A percentile compares a stretch with the other conserved stretches of the same genome.
Conservation (phyloP, 2,888 invertebrate species). For the Aleiodes leptofemur region DNA sequence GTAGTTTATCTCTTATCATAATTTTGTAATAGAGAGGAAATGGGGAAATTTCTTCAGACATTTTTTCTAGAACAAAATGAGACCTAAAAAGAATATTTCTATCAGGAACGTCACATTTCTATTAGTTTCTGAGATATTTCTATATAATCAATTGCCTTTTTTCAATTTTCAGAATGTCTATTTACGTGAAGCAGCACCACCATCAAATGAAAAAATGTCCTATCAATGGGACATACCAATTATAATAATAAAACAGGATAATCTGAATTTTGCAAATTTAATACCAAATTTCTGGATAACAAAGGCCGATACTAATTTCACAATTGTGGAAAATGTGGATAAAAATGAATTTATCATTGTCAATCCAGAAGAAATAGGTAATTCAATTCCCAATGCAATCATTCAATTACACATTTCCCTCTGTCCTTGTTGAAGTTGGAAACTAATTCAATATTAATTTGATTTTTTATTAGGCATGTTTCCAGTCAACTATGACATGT, state of each 20-base stretch:
- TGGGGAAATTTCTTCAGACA: too few species aligned
- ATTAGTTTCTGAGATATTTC: too few species aligned
- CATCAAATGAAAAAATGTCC: slow-evolving; percentile 79
- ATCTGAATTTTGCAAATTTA: slow-evolving; percentile 79
- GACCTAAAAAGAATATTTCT: too few species aligned
- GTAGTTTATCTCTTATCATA: too few species aligned
- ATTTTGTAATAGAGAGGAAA: too few species aligned
- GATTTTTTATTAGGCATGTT: slow-evolving; percentile 80
- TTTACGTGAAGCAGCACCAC: slow-evolving; percentile 73
- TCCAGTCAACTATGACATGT: slow-evolving; percentile 87
- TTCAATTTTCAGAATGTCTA: slow-evolving; percentile 52
- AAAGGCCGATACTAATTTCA: slow-evolving; percentile 75
- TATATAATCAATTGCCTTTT: background rate
- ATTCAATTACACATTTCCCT: slow-evolving; percentile 4
- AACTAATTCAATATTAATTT: background rate
- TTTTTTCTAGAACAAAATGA: too few species aligned
- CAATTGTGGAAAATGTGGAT: slow-evolving; percentile 77
- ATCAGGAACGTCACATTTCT: background rate
- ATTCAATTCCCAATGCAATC: slow-evolving; percentile 35
- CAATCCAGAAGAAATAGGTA: slow-evolving; percentile 90
- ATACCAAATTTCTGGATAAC: slow-evolving; percentile 82
- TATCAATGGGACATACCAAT: slow-evolving; percentile 87
- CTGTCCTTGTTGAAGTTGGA: background rate
- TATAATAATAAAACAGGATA: slow-evolving; percentile 79
- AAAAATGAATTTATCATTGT: slow-evolving; percentile 84